Percentiles rank a stretch among this genome's conserved stretches.
Conservation (phyloP, 2,797 vertebrate genomes). For the Streptopelia turtur region DNA sequence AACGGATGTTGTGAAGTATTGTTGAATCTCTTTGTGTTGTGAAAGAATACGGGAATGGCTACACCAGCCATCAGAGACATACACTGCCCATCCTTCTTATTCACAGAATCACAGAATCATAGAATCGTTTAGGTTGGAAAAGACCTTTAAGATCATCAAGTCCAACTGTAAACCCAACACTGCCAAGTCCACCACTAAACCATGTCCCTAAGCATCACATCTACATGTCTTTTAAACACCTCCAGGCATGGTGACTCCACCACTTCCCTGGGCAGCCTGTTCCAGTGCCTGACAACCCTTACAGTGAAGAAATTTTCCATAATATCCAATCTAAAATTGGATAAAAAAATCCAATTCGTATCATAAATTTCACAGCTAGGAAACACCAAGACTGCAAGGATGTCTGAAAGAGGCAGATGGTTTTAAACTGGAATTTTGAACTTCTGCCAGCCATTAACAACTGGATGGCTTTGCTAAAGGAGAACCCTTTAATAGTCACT, state of each 20-base stretch:
- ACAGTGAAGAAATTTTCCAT: too few relatives aligned
- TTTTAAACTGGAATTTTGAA: conserved; percentile 9
- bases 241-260: too few relatives aligned
- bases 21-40: neutral
- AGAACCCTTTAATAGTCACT: neutral
- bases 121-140: too few relatives aligned
- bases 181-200: too few relatives aligned
- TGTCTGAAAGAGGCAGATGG: neutral
- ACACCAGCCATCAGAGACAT: neutral
- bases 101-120: too few relatives aligned
- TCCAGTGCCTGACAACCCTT: too few relatives aligned
- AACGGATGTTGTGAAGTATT: neutral
- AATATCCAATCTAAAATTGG: too few relatives aligned
- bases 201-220: too few relatives aligned
- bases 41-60: neutral
- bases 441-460: conserved; percentile 16
- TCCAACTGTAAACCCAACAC: too few relatives aligned
- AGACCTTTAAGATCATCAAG: too few relatives aligned
- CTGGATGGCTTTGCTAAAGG: conserved; percentile 8
- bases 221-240: too few relatives aligned
- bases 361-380: neutral
- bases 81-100: neutral
- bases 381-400: neutral
- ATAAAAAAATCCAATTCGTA: neutral
- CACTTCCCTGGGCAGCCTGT: too few relatives aligned